phyloP scores from a whole-genome alignment of 2,113 vertebrate species.

The Eurypyga helias region DNA sequence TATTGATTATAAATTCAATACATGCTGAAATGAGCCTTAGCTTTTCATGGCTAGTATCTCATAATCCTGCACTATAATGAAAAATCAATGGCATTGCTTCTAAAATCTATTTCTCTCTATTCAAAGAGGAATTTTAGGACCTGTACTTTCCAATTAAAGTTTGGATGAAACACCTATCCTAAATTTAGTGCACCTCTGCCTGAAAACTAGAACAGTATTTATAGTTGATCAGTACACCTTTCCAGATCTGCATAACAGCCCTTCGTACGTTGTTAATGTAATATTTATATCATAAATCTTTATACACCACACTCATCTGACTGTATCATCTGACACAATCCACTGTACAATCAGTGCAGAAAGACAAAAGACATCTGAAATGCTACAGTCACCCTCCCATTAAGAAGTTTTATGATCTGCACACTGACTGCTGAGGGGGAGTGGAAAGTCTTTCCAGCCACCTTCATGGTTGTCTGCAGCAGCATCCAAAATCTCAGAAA shows the following conservation, averaged over 20 bases:
- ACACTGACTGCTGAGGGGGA: not conserved
- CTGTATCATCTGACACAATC: not conserved
- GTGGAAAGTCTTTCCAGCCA: not conserved
- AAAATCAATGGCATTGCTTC: slow-evolving; percentile 43
- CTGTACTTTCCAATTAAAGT: not conserved
- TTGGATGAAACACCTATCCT: not conserved
- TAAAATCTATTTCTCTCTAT: not conserved
- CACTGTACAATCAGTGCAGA: not conserved
- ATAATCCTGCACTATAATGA: slow-evolving; percentile 37
- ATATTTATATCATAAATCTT: not conserved
- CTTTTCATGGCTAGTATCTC: slow-evolving; percentile 7
- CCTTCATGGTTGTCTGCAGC: not conserved
- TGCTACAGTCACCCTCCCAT: not conserved
- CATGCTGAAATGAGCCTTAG: slow-evolving; percentile 22
- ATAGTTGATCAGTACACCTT: not conserved
- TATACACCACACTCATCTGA: not conserved
- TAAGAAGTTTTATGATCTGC: not conserved
- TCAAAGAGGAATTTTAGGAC: not conserved
- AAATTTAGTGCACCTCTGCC: not conserved
- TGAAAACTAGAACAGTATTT: not conserved
- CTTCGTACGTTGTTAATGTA: not conserved
- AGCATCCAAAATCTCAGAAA: not conserved
- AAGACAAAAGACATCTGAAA: not conserved
- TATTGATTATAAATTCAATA: slow-evolving; percentile 55
- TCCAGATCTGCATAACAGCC: not conserved